Evolutionary conservation across 2,888 invertebrate species (phyloP), one percentile per base, ranked within the genome.

Genomic region (Zaprionus bogoriensis): DNA sequence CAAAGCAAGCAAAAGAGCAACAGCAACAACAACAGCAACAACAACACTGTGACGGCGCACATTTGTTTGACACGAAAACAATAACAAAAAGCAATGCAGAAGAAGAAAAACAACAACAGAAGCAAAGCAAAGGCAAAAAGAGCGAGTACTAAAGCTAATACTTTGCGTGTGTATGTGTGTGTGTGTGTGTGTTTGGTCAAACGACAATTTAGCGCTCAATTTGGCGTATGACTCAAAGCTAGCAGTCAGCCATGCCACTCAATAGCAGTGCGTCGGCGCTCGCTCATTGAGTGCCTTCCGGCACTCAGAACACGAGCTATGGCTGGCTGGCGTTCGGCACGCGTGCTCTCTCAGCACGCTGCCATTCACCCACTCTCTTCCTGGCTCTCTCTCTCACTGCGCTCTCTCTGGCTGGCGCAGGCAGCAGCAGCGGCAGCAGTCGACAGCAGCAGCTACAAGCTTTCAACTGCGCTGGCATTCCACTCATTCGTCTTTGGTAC

Each of bases 31-130:
- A 54, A 22, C 52, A 55, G 32, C 42, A 48, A 54, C 60, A 58
- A 47, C 50, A 61, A 52, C 39, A 61, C 39, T 55, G 46, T 52
- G 63, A 59, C 51, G 20, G 32, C 20, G 58, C 62, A 58, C 62
- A 70, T 83, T 77, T 79, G 76, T 82, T 78, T 85, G 79, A 51
- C 60, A 75, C 60, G 71, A 74, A 85, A 86, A 85, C 83, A 82
- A 85, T 75, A 79, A 85, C 55, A 85, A 82, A 61, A 58, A 48
- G 39, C 25, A 45, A 44, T n/a, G 22, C 7, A 27, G 38, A 54
- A 46, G 10, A 19, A 79, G 72, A 77, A 82, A 63, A 70, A 78
- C 67, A 78, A 82, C 69, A 76, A 76, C 59, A 77, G 70, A 50
- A 54, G 44, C 14, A 38, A 44, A 42, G 20, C 4, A 23, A 27